phyloP scores from a whole-genome alignment of 2,888 invertebrate genomes.

The Ochlodes sylvanus region DNA sequence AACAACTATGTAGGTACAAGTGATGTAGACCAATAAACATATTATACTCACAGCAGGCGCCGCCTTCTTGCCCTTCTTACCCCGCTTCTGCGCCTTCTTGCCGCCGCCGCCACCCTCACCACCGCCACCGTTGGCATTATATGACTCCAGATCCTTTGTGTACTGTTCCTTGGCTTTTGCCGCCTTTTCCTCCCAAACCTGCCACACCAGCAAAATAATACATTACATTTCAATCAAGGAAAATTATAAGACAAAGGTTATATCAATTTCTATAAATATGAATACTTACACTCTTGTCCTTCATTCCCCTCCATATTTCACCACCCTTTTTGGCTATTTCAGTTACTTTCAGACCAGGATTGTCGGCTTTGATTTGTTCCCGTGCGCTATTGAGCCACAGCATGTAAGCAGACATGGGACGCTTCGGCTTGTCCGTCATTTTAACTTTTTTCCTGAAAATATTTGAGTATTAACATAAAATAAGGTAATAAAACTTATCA shows the following conservation, averaged over 20 bases:
- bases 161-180: conserved; percentile 96
- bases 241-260: conserved; percentile 31
- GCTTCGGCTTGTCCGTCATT: conserved; percentile 96
- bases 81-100: conserved; percentile 85
- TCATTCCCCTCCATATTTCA: conserved; percentile 96
- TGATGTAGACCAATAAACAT: not conserved
- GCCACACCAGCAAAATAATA: conserved; percentile 40
- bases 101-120: conserved; percentile 76
- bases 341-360: conserved; percentile 95
- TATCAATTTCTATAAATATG: conserved; percentile 36
- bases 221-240: conserved; percentile 22
- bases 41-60: conserved; percentile 70
- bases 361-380: conserved; percentile 94
- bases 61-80: conserved; percentile 82
- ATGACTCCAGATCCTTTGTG: conserved; percentile 94
- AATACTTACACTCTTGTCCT: conserved; percentile 91
- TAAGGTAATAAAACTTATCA: conserved; percentile 52
- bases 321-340: conserved; percentile 98
- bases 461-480: conserved; percentile 49
- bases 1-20: not conserved
- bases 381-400: conserved; percentile 96
- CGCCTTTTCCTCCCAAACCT: conserved; percentile 97
- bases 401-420: conserved; percentile 97
- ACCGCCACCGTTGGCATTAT: conserved; percentile 91
- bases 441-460: conserved; percentile 85